Percentiles rank a stretch among this genome's conserved stretches.
Conservation (phyloP, 2,888 invertebrate genomes). For the Malthinus seriepunctatus region DNA sequence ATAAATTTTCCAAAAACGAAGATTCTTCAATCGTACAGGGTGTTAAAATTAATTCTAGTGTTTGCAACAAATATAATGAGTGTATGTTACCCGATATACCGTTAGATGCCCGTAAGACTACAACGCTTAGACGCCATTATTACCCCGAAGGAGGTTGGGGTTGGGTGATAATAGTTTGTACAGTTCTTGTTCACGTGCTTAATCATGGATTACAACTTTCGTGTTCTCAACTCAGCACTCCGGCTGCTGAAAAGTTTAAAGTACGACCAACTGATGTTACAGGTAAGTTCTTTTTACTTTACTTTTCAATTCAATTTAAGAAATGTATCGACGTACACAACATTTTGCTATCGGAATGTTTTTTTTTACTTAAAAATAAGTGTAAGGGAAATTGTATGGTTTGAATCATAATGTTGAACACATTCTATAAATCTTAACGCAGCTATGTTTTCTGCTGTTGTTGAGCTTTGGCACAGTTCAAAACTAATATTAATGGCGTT, state of each 20-base stretch:
- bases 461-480: conserved; percentile 1
- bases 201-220: conserved; percentile 76
- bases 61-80: conserved; percentile 38
- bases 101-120: conserved; percentile 52
- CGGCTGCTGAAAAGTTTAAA: conserved; percentile 64
- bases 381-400: too few species aligned
- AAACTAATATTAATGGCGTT: conserved; percentile 1
- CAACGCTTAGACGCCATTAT: conserved; percentile 66
- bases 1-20: conserved; percentile 22
- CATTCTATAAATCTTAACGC: conserved; percentile 3
- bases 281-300: conserved; percentile 58
- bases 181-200: conserved; percentile 72
- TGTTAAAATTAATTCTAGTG: conserved; percentile 23
- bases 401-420: not conserved
- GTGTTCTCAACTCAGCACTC: conserved; percentile 62
- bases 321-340: too few species aligned
- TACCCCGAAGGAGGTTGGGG: conserved; percentile 90
- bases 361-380: too few species aligned
- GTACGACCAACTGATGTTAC: conserved; percentile 65
- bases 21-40: conserved; percentile 11
- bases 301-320: too few species aligned
- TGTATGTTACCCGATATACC: conserved; percentile 46
- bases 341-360: too few species aligned
- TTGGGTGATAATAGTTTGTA: conserved; percentile 76
- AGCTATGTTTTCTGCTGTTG: conserved; percentile 3